Conservation (phyloP, 2,113 vertebrate species). For the Agelaius phoeniceus region DNA sequence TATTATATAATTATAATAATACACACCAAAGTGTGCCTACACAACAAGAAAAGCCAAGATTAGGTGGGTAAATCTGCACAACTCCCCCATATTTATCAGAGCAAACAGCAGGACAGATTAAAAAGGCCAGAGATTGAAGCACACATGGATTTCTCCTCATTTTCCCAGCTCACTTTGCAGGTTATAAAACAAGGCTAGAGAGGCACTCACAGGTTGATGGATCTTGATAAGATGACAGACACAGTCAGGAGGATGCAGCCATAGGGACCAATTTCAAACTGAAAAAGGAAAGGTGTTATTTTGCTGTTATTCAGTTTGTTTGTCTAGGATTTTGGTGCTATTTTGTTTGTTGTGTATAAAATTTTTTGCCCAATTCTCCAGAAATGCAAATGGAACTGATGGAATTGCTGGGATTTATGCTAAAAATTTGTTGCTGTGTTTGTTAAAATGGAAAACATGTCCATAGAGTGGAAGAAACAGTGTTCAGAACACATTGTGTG, state of each 20-base stretch:
- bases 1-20: too few species aligned
- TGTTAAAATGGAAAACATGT: neutral
- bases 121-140: neutral
- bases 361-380: neutral
- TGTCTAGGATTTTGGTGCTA: neutral
- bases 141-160: neutral
- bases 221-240: slow-evolving; percentile 89
- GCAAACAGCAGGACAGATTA: neutral
- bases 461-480: neutral
- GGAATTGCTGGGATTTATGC: neutral
- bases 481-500: neutral
- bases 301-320: neutral
- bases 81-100: neutral
- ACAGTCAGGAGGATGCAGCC: slow-evolving; percentile 89
- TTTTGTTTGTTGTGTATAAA: neutral
- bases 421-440: neutral
- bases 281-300: neutral
- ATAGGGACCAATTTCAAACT: slow-evolving; percentile 87
- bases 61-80: neutral
- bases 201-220: slow-evolving; percentile 82
- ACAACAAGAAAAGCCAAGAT: neutral
- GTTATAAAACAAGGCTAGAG: neutral
- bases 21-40: fast-evolving
- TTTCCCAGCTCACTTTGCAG: neutral
- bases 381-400: neutral